Evolutionary conservation across 2,888 invertebrate species (phyloP).

Genomic region (Ptycholaimellus sp.): DNA sequence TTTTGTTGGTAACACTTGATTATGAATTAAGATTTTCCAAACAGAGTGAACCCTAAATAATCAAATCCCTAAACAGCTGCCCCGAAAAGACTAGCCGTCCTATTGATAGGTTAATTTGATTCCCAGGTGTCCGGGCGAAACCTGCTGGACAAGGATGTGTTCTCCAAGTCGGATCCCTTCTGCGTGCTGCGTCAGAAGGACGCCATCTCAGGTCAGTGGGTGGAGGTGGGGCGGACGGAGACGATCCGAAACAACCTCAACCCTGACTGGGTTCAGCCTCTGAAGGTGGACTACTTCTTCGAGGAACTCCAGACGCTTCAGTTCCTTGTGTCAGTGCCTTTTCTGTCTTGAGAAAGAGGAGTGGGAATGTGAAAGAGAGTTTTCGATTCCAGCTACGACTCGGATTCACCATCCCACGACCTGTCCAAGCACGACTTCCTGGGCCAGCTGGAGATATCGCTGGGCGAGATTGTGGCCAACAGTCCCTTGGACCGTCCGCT

Average conservation of each 20-base stretch:
- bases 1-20: too few relatives aligned
- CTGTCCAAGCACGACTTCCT: constrained; percentile 29
- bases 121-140: too few relatives aligned
- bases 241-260: constrained; percentile 16
- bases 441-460: constrained; percentile 33
- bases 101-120: too few relatives aligned
- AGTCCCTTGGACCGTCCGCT: constrained; percentile 1
- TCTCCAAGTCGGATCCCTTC: constrained; percentile 22
- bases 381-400: constrained; percentile 16
- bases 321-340: constrained; percentile 15
- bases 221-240: constrained; percentile 19
- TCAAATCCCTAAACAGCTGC: too few relatives aligned
- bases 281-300: constrained; percentile 17
- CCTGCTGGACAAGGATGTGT: constrained; percentile 16
- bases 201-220: constrained; percentile 7
- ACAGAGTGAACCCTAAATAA: too few relatives aligned
- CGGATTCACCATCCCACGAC: constrained; percentile 11
- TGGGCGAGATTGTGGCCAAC: constrained; percentile 33
- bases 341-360: constrained; percentile 1
- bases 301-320: constrained; percentile 17
- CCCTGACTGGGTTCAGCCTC: constrained; percentile 16
- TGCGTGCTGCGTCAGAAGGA: constrained; percentile 11
- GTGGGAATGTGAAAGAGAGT: background rate
- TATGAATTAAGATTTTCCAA: too few relatives aligned
- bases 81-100: too few relatives aligned